Evolutionary conservation across 2,888 invertebrate species (phyloP), one percentile per base, ranked within the genome.

Genomic region (Unio pictorum): DNA sequence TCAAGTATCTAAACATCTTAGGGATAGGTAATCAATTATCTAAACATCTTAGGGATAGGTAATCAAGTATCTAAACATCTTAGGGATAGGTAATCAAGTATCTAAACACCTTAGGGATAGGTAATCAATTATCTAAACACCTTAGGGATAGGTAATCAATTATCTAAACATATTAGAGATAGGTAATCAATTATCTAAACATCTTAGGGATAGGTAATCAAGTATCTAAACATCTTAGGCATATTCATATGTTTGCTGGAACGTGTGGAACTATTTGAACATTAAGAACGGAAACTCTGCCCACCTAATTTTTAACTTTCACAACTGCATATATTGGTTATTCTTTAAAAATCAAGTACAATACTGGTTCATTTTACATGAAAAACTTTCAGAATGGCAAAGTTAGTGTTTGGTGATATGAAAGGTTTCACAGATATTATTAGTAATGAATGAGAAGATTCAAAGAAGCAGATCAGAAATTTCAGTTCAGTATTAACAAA

Each of bases 91-190:
- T 23, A 23, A 23, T 23, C 23, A 23, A 23, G 23, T 23, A 23
- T 23, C 23, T 23, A 23, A 23, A 23, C 23, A 99, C 91, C 92
- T 99, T 67, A 94, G 93, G 75, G 92, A 93, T 78, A 90, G 91
- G 91, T 92, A 71, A 80, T 73, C 58, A 55, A 34, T 34, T 34
- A 34, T 45, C 15, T 45, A 45, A 57, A 69, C 30, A n/a, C 17
- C 23, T 28, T 56, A 17, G 18, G 54, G 4, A 17, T 5, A 28
- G 23, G 23, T 23, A 23, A 23, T 23, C 23, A 23, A 23, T 23
- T 23, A 23, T 23, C 23, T 23, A 23, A 23, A 23, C 23, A 23
- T 23, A 23, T 99, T 67, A 94, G 93, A 75, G 92, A 93, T 78
- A 90, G 91, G 91, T 92, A 71, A 80, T 73, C 58, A 55, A 34